Percentiles rank a stretch among this genome's conserved stretches.
phyloP scores from a whole-genome alignment of 2,888 invertebrate genomes.

The Perdita meconis region DNA sequence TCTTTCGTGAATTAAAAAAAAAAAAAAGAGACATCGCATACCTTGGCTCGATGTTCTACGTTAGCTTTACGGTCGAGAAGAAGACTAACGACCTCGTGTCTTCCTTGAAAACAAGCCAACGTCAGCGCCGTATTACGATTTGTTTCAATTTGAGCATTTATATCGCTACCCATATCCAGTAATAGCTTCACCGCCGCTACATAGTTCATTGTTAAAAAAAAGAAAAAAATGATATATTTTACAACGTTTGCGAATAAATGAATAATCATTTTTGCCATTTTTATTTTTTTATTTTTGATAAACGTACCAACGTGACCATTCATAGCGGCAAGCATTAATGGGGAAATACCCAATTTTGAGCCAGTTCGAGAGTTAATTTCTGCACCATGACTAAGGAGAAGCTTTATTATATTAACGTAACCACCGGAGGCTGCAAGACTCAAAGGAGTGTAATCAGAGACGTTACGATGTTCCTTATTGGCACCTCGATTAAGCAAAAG shows the following conservation, averaged over 20 bases:
- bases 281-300: not conserved
- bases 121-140: slow-evolving; percentile 99
- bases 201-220: slow-evolving; percentile 79
- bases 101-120: slow-evolving; percentile 99
- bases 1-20: no score
- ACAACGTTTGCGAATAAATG: no score
- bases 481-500: slow-evolving; percentile 94
- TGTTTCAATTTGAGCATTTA: slow-evolving; percentile 99
- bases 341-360: slow-evolving; percentile 98
- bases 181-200: slow-evolving; percentile 95
- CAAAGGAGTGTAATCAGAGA: slow-evolving; percentile 99
- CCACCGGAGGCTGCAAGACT: slow-evolving; percentile 99
- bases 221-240: no score
- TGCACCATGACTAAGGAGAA: slow-evolving; percentile 96
- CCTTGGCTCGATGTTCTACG: slow-evolving; percentile 99
- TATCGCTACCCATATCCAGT: slow-evolving; percentile 99
- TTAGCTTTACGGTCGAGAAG: slow-evolving; percentile 98
- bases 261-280: no score
- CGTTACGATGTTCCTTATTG: slow-evolving; percentile 99
- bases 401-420: slow-evolving; percentile 98
- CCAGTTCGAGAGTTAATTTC: slow-evolving; percentile 99
- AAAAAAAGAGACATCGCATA: slow-evolving; percentile 75
- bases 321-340: slow-evolving; percentile 99
- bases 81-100: slow-evolving; percentile 98
- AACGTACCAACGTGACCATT: slow-evolving; percentile 93